Evolutionary conservation across 2,888 invertebrate genomes (phyloP).

Genomic region (Dolomedes plantarius): DNA sequence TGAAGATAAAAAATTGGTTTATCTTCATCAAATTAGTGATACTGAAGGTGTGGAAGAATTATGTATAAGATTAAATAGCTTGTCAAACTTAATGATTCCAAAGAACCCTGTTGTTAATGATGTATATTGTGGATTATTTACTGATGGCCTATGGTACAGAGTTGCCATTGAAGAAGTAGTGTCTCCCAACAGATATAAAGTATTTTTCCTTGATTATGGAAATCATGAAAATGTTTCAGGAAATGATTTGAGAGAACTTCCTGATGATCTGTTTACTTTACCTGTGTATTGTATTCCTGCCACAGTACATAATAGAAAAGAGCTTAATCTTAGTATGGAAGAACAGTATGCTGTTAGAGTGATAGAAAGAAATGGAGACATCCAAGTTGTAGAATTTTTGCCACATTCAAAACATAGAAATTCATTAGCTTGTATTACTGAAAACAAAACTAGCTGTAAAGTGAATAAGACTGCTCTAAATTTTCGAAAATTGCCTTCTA

Average conservation of each 20-base stretch:
- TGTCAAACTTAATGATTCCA: not conserved
- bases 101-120: not conserved
- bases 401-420: no score
- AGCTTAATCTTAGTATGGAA: not conserved
- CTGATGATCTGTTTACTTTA: conserved; percentile 26
- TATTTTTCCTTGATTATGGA: conserved; percentile 47
- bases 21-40: conserved; percentile 30
- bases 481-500: conserved; percentile 21
- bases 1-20: conserved; percentile 2
- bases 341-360: conserved; percentile 25
- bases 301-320: not conserved
- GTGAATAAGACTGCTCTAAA: not conserved
- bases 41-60: not conserved
- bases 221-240: conserved; percentile 18
- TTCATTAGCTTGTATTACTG: conserved; percentile 14
- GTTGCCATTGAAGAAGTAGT: conserved; percentile 16
- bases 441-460: conserved; percentile 10
- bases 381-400: conserved; percentile 12
- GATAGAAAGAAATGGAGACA: not conserved
- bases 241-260: conserved; percentile 26
- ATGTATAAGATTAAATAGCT: conserved; percentile 5
- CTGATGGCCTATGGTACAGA: conserved; percentile 38
- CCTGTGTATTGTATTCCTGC: conserved; percentile 32
- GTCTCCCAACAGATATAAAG: not conserved
- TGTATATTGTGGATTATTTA: conserved; percentile 36